Evolutionary conservation across 2,113 vertebrate species (phyloP).

Genomic region (Channa maculata): DNA sequence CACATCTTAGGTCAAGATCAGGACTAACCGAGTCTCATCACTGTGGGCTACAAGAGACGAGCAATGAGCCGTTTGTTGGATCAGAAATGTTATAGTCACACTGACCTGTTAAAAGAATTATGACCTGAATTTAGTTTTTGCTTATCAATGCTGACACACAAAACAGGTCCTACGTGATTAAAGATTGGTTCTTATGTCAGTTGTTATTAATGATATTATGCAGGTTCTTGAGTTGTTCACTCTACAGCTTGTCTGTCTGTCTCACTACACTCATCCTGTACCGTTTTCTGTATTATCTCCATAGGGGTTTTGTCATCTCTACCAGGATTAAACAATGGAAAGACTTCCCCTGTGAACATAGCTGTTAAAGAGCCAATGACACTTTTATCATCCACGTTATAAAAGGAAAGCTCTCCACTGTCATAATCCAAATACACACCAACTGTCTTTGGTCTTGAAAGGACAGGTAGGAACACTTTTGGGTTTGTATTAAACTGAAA

Average conservation of each 20-base stretch:
- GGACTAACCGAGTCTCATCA: no score
- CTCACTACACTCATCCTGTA: neutral
- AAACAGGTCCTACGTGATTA: no score
- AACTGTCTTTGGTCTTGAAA: conserved; percentile 5
- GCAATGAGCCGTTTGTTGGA: no score
- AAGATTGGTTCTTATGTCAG: no score
- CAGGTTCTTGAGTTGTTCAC: neutral
- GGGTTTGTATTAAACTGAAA: conserved; percentile 52
- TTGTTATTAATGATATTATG: no score
- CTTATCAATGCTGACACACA: no score
- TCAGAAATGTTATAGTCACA: no score
- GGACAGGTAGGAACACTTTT: neutral
- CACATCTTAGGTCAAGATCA: no score
- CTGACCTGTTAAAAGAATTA: no score
- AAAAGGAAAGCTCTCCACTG: conserved; percentile 60
- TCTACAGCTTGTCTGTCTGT: neutral
- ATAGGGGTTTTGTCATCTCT: neutral
- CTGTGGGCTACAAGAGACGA: no score
- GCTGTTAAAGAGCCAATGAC: conserved; percentile 49
- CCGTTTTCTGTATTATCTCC: neutral
- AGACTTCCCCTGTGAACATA: conserved; percentile 38
- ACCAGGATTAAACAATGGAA: conserved; percentile 78
- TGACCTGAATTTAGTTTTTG: no score
- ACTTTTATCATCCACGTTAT: conserved; percentile 19
- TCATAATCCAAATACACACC: conserved; percentile 73